These are phyloP conservation scores for Eptesicus fuscus DNA, from an alignment of 2,113 vertebrate species.

Conservation along the genomic window DNA sequence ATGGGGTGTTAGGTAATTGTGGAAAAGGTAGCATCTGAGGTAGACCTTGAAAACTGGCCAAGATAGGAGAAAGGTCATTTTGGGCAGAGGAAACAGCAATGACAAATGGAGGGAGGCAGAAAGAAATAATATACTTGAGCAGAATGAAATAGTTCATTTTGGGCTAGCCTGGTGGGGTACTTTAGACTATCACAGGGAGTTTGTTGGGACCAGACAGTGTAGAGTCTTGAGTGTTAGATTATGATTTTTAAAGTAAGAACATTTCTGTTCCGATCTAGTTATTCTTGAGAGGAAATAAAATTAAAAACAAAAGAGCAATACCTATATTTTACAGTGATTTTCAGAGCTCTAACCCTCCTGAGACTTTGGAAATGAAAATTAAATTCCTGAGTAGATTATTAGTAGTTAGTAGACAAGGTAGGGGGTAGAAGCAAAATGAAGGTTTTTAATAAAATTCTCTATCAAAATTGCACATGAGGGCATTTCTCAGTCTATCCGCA, in stretches of 20 bases:
- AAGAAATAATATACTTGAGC: not conserved
- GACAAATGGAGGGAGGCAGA: not conserved
- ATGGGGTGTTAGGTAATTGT: not conserved
- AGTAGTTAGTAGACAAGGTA: slow-evolving; percentile 67
- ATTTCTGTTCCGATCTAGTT: slow-evolving; percentile 11
- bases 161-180: not conserved
- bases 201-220: not conserved
- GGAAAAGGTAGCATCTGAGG: not conserved
- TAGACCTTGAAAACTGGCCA: not conserved
- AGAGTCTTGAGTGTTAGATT: slow-evolving; percentile 14
- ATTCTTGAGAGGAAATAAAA: slow-evolving; percentile 46
- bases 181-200: not conserved
- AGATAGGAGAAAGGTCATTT: not conserved
- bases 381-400: slow-evolving; percentile 75
- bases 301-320: slow-evolving; percentile 22
- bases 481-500: slow-evolving; percentile 58
- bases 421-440: slow-evolving; percentile 71
- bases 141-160: not conserved
- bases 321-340: slow-evolving; percentile 55
- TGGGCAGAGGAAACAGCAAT: not conserved
- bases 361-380: slow-evolving; percentile 71
- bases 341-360: slow-evolving; percentile 59
- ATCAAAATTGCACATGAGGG: slow-evolving; percentile 57
- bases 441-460: slow-evolving; percentile 73
- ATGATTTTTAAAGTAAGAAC: slow-evolving; percentile 32